These are phyloP conservation scores for Perizoma affinitatum DNA, from an alignment of 2,888 invertebrate species.

Conservation along the genomic window DNA sequence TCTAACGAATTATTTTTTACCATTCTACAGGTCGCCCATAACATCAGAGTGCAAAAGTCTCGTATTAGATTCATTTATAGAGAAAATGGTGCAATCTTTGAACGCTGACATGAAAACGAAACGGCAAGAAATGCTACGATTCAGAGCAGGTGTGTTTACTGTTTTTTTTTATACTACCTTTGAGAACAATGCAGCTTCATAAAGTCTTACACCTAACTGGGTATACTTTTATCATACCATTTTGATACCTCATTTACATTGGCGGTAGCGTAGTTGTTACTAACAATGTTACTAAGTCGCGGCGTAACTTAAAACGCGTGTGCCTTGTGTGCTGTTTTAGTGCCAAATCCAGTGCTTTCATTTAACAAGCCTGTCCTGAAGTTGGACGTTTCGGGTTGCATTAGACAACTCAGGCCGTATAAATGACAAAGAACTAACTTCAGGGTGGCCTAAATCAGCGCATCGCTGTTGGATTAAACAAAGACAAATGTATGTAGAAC, in stretches of 20 bases:
- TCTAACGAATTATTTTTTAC: not conserved
- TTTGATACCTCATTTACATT: not conserved
- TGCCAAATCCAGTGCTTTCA: too few relatives aligned
- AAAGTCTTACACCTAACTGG: slow-evolving; percentile 21
- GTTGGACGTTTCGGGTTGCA: too few relatives aligned
- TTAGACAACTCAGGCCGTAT: too few relatives aligned
- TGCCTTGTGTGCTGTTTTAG: too few relatives aligned
- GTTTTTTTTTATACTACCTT: slow-evolving; percentile 9
- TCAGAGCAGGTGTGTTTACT: slow-evolving; percentile 68
- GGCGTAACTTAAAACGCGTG: too few relatives aligned
- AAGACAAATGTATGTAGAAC: too few relatives aligned
- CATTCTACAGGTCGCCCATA: slow-evolving; percentile 60
- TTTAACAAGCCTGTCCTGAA: too few relatives aligned
- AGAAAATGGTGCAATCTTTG: slow-evolving; percentile 86
- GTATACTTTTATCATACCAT: not conserved
- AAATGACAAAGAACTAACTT: too few relatives aligned
- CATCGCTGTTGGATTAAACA: too few relatives aligned
- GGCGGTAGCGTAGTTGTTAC: slow-evolving; percentile 7
- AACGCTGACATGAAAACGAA: slow-evolving; percentile 84
- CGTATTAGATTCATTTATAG: slow-evolving; percentile 89
- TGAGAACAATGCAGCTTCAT: slow-evolving; percentile 74
- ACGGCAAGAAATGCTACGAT: slow-evolving; percentile 79
- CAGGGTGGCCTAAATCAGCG: too few relatives aligned
- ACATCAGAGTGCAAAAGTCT: slow-evolving; percentile 83
- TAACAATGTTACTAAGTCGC: slow-evolving; percentile 2